These are phyloP conservation scores for Kryptopterus vitreolus DNA, from an alignment of 2,797 vertebrate genomes.

Conservation along the genomic window DNA sequence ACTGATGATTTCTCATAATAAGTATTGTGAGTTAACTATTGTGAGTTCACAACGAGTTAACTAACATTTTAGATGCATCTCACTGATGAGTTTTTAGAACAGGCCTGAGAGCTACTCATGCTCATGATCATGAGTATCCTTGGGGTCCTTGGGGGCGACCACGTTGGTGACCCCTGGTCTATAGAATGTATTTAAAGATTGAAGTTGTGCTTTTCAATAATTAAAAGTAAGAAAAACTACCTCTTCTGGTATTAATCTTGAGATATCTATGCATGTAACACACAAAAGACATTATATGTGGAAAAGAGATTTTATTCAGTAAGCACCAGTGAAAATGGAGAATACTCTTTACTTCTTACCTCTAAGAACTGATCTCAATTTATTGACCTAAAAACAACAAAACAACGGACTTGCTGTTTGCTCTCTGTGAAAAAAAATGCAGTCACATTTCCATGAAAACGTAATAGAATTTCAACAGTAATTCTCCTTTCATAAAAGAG, in stretches of 20 bases:
- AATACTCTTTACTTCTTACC: constrained; percentile 37
- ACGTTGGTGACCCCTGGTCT: too few relatives aligned
- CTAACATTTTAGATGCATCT: too few relatives aligned
- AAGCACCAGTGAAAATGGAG: constrained; percentile 53
- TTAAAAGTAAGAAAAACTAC: too few relatives aligned
- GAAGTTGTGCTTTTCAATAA: not conserved
- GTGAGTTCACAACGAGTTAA: too few relatives aligned
- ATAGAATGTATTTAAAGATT: not conserved
- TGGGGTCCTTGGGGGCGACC: too few relatives aligned
- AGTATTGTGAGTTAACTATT: too few relatives aligned
- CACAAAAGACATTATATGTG: constrained; percentile 21
- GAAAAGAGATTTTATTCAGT: constrained; percentile 60
- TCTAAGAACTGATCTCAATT: constrained; percentile 30
- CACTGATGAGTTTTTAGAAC: too few relatives aligned
- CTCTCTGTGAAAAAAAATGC: constrained; percentile 22
- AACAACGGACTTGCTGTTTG: constrained; percentile 13
- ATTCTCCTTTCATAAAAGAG: constrained; percentile 54
- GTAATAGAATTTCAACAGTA: constrained; percentile 53
- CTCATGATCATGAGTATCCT: too few relatives aligned
- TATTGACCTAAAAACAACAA: constrained; percentile 25
- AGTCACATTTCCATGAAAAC: constrained; percentile 44
- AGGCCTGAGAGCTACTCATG: too few relatives aligned
- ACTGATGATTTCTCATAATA: too few relatives aligned
- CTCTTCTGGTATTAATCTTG: not conserved
- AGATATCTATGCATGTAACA: not conserved